Evolutionary conservation across 2,113 vertebrate species (phyloP).

Genomic region (Bombycilla garrulus): DNA sequence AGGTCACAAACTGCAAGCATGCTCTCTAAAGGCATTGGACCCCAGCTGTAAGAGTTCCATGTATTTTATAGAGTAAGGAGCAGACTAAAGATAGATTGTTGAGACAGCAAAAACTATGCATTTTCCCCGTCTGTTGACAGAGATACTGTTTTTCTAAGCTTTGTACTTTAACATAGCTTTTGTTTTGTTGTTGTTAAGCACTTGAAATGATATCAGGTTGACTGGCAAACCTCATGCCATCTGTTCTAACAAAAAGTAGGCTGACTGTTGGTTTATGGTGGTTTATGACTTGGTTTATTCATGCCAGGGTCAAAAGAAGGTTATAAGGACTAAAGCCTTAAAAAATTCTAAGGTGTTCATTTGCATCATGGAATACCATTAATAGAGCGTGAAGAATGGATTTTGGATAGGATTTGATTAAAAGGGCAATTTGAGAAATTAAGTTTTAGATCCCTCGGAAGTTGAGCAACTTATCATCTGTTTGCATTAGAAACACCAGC

Average conservation of each 20-base stretch:
- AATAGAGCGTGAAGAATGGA: neutral
- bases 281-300: neutral
- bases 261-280: neutral
- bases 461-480: neutral
- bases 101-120: neutral
- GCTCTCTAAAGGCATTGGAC: neutral
- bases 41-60: neutral
- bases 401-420: neutral
- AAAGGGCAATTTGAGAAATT: neutral
- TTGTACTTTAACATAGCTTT: neutral
- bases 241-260: neutral
- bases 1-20: accelerated
- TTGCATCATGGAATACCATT: neutral
- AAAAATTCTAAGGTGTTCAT: neutral
- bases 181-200: neutral
- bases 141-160: neutral
- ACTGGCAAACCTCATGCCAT: neutral
- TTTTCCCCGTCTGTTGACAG: neutral
- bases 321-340: neutral
- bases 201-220: neutral
- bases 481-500: neutral
- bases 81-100: neutral
- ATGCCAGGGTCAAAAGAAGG: neutral
- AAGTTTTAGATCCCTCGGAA: neutral
- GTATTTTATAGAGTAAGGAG: neutral